phyloP scores from a whole-genome alignment of 2,888 invertebrate species.

The Dasysyrphus albostriatus region DNA sequence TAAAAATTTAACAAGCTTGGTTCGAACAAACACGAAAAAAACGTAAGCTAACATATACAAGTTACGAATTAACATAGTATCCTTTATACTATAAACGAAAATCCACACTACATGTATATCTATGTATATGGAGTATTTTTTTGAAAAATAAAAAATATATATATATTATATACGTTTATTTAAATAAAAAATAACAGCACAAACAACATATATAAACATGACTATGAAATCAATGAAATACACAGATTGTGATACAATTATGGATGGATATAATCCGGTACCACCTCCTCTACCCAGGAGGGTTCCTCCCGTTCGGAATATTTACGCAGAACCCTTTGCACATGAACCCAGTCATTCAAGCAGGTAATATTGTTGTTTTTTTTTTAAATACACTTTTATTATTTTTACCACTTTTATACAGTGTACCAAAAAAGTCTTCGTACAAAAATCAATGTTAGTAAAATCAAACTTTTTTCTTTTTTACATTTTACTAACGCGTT shows the following conservation, averaged over 20 bases:
- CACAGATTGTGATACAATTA: conserved; percentile 84
- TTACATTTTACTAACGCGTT: too few relatives aligned
- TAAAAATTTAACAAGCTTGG: conserved; percentile 67
- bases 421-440: background rate
- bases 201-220: conserved; percentile 78
- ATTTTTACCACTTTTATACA: background rate
- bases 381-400: conserved; percentile 14
- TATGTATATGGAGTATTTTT: conserved; percentile 30
- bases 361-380: conserved; percentile 80
- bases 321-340: conserved; percentile 84
- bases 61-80: conserved; percentile 27
- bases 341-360: conserved; percentile 84
- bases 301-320: conserved; percentile 84
- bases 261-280: conserved; percentile 84
- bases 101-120: background rate
- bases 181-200: conserved; percentile 8
- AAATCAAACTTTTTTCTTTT: too few relatives aligned
- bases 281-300: conserved; percentile 84
- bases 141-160: conserved; percentile 55
- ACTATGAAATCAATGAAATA: conserved; percentile 85
- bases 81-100: background rate
- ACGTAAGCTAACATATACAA: conserved; percentile 50
- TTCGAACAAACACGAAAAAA: conserved; percentile 61
- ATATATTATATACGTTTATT: conserved; percentile 20
- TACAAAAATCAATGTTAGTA: background rate